These are phyloP conservation scores for Eubucco bourcierii DNA, from an alignment of 2,113 vertebrate genomes.

Conservation along the genomic window DNA sequence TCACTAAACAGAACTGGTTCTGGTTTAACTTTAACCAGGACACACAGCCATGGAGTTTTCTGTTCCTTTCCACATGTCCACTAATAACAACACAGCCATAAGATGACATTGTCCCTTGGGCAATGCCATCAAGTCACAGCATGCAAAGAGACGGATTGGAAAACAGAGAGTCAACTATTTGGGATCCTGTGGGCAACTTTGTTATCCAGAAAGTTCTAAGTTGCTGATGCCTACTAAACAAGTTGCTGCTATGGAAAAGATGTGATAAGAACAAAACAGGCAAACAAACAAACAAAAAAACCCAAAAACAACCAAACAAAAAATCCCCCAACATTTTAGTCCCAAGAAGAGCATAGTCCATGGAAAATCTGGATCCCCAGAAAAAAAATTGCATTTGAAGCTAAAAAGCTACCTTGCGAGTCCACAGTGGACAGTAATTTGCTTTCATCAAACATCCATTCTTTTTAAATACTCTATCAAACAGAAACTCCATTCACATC, in stretches of 20 bases:
- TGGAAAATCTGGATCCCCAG: background rate
- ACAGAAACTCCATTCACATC: background rate
- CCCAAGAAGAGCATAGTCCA: accelerated
- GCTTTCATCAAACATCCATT: background rate
- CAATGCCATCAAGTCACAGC: background rate
- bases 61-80: background rate
- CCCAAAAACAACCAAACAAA: no score
- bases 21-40: no score
- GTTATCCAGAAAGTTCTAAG: background rate
- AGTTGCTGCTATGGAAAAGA: background rate
- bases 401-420: background rate
- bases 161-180: background rate
- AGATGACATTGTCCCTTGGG: background rate
- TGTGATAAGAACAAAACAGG: background rate
- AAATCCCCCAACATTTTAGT: background rate
- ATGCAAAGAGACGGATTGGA: background rate
- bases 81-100: accelerated
- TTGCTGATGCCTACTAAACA: background rate
- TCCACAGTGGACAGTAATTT: background rate
- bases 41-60: accelerated
- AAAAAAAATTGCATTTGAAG: background rate
- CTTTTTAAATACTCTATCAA: background rate
- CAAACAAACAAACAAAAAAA: background rate
- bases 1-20: no score
- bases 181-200: background rate